Base-by-base conservation (phyloP, 2,888 invertebrate genomes). In the Harpalus rufipes region DNA sequence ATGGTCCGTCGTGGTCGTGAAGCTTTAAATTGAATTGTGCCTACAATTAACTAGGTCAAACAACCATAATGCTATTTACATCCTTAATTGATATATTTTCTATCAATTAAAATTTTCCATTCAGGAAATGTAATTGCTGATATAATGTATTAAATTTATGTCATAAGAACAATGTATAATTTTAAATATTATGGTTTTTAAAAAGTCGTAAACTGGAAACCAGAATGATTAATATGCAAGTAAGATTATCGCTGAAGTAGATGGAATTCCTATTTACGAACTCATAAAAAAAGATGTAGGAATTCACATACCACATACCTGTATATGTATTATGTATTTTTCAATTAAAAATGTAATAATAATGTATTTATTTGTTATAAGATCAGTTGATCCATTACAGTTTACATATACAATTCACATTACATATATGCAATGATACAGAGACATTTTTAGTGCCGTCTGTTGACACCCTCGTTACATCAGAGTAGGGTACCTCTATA, bases 1-100 rank as follows among this genome's bases (percentile, higher is more conserved):
- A 61, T 61, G 61, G 61, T 61, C 61, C 16, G 61, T 61, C 21
- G 61, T 18, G 21, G 61, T 61, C 21, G 61, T 18, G 21, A 18
- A 18, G 61, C 61, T 61, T 61, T 61, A 61, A 61, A 61, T 61
- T 61, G 61, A 61, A 61, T 61, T 61, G 61, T 8, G 61, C 18
- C 61, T 61, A 61, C 61, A 61, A 61, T 61, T 61, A 61, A 61
- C 61, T 61, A 61, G 61, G 61, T 61, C 61, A 61, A 61, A 21
- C 61, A 61, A 61, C 21, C 18, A 63, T 63, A 63, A 63, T 63
- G 63, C 25, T 63, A 63, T 63, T 63, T 63, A 63, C 25, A 63
- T 63, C 63, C 21, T 25, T 63, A 21, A 10, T 63, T 21, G 63
- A 25, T 63, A 25, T 63, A 63, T 25, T 25, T 7, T 63, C 25